Evolutionary conservation across 2,113 vertebrate genomes (phyloP).

Genomic region (Platichthys flesus): DNA sequence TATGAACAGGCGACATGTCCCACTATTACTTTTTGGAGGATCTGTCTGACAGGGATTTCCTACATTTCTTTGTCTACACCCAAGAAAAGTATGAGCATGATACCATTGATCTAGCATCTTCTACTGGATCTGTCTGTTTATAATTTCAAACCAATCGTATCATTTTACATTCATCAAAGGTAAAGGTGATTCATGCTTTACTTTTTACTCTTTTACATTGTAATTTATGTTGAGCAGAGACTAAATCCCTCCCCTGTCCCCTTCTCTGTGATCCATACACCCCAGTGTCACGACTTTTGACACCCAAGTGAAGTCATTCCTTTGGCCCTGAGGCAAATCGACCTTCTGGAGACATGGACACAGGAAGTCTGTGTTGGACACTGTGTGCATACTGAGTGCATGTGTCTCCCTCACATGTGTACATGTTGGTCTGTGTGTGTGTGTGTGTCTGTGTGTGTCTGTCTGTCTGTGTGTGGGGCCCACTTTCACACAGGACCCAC

Average conservation of each 20-base stretch:
- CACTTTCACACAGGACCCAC: slow-evolving; percentile 50
- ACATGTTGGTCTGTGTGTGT: slow-evolving; percentile 32
- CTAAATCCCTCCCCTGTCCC: background rate
- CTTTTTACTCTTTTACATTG: too few species aligned
- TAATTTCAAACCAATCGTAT: too few species aligned
- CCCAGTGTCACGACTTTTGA: slow-evolving; percentile 43
- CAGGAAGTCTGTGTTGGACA: slow-evolving; percentile 38
- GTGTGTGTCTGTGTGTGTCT: slow-evolving; percentile 42
- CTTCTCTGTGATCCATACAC: background rate
- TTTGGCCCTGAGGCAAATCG: slow-evolving; percentile 39
- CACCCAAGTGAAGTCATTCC: slow-evolving; percentile 45
- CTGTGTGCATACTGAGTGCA: slow-evolving; percentile 24
- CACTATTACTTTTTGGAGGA: too few species aligned
- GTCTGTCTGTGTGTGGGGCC: slow-evolving; percentile 51
- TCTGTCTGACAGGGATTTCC: too few species aligned
- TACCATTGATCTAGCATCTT: too few species aligned
- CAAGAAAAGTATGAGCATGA: too few species aligned
- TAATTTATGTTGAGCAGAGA: background rate
- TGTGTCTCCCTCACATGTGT: slow-evolving; percentile 17
- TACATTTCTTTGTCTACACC: too few species aligned
- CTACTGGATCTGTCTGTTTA: too few species aligned
- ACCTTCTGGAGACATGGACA: slow-evolving; percentile 38
- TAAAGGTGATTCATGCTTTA: too few species aligned
- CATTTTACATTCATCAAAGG: too few species aligned
- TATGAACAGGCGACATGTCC: too few species aligned